These are phyloP conservation scores for Nephrocerus scutellatus DNA, from an alignment of 2,888 invertebrate genomes.

Conservation along the genomic window DNA sequence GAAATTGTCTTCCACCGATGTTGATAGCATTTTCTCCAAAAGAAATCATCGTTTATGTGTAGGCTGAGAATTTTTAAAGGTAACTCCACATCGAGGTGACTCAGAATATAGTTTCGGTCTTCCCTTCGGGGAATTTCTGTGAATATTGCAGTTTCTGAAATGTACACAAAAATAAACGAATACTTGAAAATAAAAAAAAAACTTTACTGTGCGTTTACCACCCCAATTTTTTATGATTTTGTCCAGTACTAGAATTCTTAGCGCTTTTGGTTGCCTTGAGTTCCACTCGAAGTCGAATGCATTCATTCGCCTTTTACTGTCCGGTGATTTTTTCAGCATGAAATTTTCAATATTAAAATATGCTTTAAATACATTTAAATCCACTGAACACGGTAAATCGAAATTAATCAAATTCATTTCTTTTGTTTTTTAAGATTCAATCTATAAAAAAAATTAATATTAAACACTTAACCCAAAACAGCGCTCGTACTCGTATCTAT, in stretches of 20 bases:
- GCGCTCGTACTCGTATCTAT: too few relatives aligned
- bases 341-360: constrained; percentile 33
- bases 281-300: constrained; percentile 27
- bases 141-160: constrained; percentile 39
- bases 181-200: constrained; percentile 2
- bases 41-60: constrained; percentile 42
- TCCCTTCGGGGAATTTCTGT: constrained; percentile 34
- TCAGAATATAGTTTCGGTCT: constrained; percentile 44
- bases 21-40: constrained; percentile 42
- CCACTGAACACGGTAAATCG: constrained; percentile 42
- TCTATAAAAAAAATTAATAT: too few relatives aligned
- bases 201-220: constrained; percentile 28
- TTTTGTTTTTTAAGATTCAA: too few relatives aligned
- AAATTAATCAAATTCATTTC: constrained; percentile 37
- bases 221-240: constrained; percentile 41
- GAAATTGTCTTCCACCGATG: constrained; percentile 38
- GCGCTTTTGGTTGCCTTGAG: constrained; percentile 34
- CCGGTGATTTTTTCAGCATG: constrained; percentile 31
- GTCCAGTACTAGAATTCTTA: constrained; percentile 41
- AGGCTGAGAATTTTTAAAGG: constrained; percentile 39
- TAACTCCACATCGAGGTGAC: constrained; percentile 39
- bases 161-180: constrained; percentile 3
- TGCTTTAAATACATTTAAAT: constrained; percentile 42
- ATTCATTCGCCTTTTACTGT: constrained; percentile 20
- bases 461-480: too few relatives aligned